Evolutionary conservation across 2,113 vertebrate species (phyloP), one percentile per base, ranked within the genome.

Genomic region (Thinocorus orbignyianus): DNA sequence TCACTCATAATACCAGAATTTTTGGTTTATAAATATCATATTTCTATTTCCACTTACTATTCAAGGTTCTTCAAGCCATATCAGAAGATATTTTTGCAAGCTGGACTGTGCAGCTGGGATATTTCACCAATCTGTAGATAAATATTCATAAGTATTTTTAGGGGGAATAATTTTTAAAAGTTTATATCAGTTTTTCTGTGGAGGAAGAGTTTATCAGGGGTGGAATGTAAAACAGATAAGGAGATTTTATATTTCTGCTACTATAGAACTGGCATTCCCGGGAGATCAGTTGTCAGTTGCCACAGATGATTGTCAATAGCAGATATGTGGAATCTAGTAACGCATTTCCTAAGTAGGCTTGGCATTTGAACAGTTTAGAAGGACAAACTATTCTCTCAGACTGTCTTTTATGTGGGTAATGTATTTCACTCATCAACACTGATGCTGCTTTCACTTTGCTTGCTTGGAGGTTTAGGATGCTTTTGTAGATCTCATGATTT

Each of bases 51-150:
- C 60, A 81, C 48, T 33, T 86, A 66, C 74, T 82, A 60, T 68
- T 88, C 28, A 86, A 92, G 51, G 58, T 93, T 33, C 30, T 83
- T 91, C 52, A 88, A 31, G 17, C 37, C 46, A 3, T 77, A 66
- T 93, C 64, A 62, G 69, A 77, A 96, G 44, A 66, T 92, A 83
- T 88, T 93, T 97, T 92, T 95, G 51, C 41, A 88, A 73, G 64
- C 49, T 58, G 88, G 82, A 93, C 90, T 80, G 58, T 92, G 81
- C 62, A 88, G 79, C 82, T 77, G 76, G 39, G 46, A 76, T 26
- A 8, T 80, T 96, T 96, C 42, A 52, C 69, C 51, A 64, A 33
- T 86, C 51, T 78, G 20, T 88, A 90, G 76, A 66, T 92, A 95
- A 88, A 83, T 72, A 44, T 71, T 84, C 20, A 1, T 86, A 71